Base-by-base conservation (phyloP, 2,113 vertebrate genomes). In the Patagioenas fasciata region DNA sequence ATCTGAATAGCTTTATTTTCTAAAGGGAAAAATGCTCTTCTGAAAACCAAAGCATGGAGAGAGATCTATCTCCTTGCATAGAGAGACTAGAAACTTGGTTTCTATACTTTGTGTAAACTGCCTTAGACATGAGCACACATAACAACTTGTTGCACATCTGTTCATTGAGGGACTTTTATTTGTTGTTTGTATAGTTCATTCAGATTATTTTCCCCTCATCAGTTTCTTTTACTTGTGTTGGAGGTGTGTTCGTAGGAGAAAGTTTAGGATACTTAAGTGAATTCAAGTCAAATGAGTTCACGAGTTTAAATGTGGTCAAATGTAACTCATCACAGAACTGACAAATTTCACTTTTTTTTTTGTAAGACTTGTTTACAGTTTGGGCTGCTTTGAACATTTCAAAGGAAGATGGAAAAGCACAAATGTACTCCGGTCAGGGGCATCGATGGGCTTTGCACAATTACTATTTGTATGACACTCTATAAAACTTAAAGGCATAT, bases 131-230 rank as follows among this genome's bases (percentile, higher is more conserved):
- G 72, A 83, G 21, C 26, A 34, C 40, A 50, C 25, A 5, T 29
- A 47, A 48, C 32, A n/a, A 19, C 12, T 70, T 56, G 56, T 23
- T 79, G 56, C 34, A 62, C 36, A 28, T 57, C 40, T 78, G n/a
- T 36, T 69, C 36, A 17, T 2, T 38, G 34, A 21, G 50, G 16
- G 40, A 7, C 34, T 38, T 40, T 23, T 15, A 24, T 44, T 53
- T 20, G 23, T 44, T 65, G 28, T 57, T 88, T 23, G 13, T 56
- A 18, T 3, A 20, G 23, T 42, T 3, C 5, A 23, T 57, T 57
- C 40, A 70, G 6, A 10, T 15, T n/a, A 21, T 32, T 20, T 9
- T 5, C 1, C 7, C 32, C 7, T 10, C 1, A 5, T 40, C 28
- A 10, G 3, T 48, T 81, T 70, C 4, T 84, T 78, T 57, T 40